Conservation (phyloP, 2,888 invertebrate genomes). For the Keiferia lycopersicella region DNA sequence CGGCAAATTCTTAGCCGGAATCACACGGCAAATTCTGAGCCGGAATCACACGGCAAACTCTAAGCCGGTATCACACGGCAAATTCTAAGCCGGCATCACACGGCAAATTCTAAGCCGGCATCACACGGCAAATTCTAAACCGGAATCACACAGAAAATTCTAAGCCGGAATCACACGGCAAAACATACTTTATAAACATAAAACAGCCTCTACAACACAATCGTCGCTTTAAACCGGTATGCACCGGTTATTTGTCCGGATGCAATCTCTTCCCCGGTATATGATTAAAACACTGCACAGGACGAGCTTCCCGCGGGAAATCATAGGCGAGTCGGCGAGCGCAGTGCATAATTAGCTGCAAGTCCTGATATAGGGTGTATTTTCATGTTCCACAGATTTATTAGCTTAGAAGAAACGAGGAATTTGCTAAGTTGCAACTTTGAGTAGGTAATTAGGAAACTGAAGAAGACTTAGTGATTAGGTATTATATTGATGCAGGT, state of each 20-base stretch:
- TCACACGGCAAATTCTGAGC: too few species aligned
- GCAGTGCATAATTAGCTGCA: slow-evolving; percentile 78
- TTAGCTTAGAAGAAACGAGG: slow-evolving; percentile 1
- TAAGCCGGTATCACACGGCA: too few species aligned
- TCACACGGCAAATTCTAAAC: too few species aligned
- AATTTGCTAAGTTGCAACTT: not conserved
- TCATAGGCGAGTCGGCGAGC: slow-evolving; percentile 69
- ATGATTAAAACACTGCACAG: slow-evolving; percentile 78
- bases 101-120: too few species aligned
- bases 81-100: too few species aligned
- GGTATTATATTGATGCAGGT: too few species aligned
- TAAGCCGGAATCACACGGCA: too few species aligned
- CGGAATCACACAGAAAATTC: too few species aligned
- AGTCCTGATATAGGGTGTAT: slow-evolving; percentile 46
- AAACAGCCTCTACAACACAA: not conserved
- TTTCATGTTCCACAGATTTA: slow-evolving; percentile 36
- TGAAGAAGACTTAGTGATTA: not conserved
- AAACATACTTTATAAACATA: too few species aligned
- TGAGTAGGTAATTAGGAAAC: not conserved
- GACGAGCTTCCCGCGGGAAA: slow-evolving; percentile 75
- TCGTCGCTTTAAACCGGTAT: slow-evolving; percentile 25
- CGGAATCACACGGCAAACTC: too few species aligned
- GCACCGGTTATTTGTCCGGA: slow-evolving; percentile 70
- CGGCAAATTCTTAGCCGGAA: too few species aligned
- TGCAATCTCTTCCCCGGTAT: slow-evolving; percentile 76